Conservation (phyloP, 1,140 invertebrate species). For the Drosophila santomea region DNA sequence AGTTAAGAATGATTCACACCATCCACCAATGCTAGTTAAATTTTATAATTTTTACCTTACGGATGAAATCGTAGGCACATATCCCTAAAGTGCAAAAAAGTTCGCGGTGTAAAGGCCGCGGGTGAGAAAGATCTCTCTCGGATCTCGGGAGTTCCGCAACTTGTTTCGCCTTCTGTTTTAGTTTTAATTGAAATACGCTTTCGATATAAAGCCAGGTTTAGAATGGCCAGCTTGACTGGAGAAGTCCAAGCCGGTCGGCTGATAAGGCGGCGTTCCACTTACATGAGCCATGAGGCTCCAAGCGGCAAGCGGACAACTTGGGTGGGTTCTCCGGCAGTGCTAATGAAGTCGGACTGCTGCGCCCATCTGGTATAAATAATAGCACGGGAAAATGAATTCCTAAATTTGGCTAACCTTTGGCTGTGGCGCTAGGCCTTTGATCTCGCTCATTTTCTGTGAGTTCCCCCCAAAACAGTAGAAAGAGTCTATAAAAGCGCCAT, state of each 20-base stretch:
- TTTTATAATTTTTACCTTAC: no score
- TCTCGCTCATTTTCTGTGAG: constrained; percentile 3
- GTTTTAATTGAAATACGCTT: constrained; percentile 82
- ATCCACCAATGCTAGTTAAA: no score
- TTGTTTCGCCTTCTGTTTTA: constrained; percentile 74
- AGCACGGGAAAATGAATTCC: constrained; percentile 55
- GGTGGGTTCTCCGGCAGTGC: constrained; percentile 62
- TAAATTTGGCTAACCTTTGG: constrained; percentile 56
- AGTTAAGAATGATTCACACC: no score
- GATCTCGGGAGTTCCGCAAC: constrained; percentile 35
- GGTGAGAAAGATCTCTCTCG: constrained; percentile 21
- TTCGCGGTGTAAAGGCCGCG: constrained; percentile 18
- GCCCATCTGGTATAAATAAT: constrained; percentile 58
- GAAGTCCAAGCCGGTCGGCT: constrained; percentile 36
- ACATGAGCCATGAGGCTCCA: constrained; percentile 53
- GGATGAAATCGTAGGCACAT: no score
- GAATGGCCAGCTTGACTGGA: constrained; percentile 47
- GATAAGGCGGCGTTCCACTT: constrained; percentile 79
- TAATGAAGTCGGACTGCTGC: constrained; percentile 67
- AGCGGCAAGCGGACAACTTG: constrained; percentile 43
- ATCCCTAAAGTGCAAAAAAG: background rate
- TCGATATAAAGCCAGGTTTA: constrained; percentile 70
- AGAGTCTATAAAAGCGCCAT: constrained; percentile 73
- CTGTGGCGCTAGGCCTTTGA: constrained; percentile 49
- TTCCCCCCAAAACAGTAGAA: constrained; percentile 17